A percentile compares a stretch with the other conserved stretches of the same genome.
These are phyloP conservation scores for Eriosoma lanigerum DNA, from an alignment of 1,140 invertebrate genomes.

Conservation along the genomic window DNA sequence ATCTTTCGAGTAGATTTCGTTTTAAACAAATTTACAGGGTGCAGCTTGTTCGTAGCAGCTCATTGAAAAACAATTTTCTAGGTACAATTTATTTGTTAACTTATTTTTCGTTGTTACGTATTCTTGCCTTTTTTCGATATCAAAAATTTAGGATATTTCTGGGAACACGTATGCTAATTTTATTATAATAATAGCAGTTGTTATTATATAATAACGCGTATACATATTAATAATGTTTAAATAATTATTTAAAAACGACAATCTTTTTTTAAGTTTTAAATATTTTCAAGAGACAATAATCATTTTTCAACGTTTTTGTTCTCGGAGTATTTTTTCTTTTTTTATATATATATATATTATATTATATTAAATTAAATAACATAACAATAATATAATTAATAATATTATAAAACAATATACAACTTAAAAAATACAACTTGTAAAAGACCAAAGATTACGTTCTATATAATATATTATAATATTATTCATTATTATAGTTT, in stretches of 20 bases:
- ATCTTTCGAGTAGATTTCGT: conserved; percentile 38
- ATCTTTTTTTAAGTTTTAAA: conserved; percentile 46
- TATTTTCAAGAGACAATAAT: conserved; percentile 48
- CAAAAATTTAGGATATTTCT: conserved; percentile 20
- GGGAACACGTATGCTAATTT: conserved; percentile 29
- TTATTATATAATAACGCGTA: not conserved
- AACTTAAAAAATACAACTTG: too few relatives aligned
- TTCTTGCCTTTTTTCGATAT: conserved; percentile 18
- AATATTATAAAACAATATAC: too few relatives aligned
- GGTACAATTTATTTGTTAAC: conserved; percentile 6
- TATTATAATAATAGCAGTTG: not conserved
- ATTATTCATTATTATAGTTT: conserved; percentile 29
- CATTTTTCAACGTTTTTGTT: conserved; percentile 28
- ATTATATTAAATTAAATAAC: too few relatives aligned
- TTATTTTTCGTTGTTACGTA: conserved; percentile 24
- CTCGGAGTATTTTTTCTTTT: conserved; percentile 11
- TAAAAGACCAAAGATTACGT: conserved; percentile 47
- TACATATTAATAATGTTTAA: not conserved
- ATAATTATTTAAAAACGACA: conserved; percentile 50
- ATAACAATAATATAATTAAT: conserved; percentile 1
- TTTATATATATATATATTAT: conserved; percentile 9
- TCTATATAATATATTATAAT: not conserved
- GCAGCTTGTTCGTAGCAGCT: conserved; percentile 49
- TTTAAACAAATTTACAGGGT: conserved; percentile 50
- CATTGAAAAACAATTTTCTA: conserved; percentile 31